phyloP scores from a whole-genome alignment of 2,113 vertebrate genomes.

The Tautogolabrus adspersus region DNA sequence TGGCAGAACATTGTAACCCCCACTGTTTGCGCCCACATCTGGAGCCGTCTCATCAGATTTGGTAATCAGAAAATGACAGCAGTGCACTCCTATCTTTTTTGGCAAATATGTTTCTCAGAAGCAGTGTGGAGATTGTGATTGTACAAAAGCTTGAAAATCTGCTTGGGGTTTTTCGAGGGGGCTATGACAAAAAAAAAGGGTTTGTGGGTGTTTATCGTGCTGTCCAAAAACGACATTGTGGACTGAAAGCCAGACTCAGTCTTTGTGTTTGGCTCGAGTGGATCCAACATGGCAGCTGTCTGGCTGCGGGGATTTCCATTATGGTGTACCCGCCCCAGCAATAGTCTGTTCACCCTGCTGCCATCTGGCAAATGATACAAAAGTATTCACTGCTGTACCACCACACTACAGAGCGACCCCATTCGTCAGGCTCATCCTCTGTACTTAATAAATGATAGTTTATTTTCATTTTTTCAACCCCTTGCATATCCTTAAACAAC shows the following conservation, averaged over 20 bases:
- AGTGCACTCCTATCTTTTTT: conserved; percentile 67
- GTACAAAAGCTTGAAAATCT: conserved; percentile 62
- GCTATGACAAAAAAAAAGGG: conserved; percentile 33
- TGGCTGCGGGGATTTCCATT: conserved; percentile 40
- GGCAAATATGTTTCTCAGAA: conserved; percentile 58
- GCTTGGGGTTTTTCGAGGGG: conserved; percentile 34
- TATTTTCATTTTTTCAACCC: neutral
- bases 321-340: conserved; percentile 9
- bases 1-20: too few relatives aligned
- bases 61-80: conserved; percentile 74
- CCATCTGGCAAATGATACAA: neutral
- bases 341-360: conserved; percentile 7
- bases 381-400: neutral
- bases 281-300: conserved; percentile 56
- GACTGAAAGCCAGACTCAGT: conserved; percentile 43
- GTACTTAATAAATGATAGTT: too few relatives aligned
- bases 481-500: neutral
- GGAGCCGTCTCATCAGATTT: conserved; percentile 68
- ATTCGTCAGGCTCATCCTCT: neutral
- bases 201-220: conserved; percentile 69
- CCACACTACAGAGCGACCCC: neutral
- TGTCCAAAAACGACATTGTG: conserved; percentile 50
- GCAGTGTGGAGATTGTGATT: conserved; percentile 69
- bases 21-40: too few relatives aligned
- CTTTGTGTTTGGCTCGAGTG: conserved; percentile 54